phyloP scores from a whole-genome alignment of 2,888 invertebrate genomes.

The Mimas tiliae region DNA sequence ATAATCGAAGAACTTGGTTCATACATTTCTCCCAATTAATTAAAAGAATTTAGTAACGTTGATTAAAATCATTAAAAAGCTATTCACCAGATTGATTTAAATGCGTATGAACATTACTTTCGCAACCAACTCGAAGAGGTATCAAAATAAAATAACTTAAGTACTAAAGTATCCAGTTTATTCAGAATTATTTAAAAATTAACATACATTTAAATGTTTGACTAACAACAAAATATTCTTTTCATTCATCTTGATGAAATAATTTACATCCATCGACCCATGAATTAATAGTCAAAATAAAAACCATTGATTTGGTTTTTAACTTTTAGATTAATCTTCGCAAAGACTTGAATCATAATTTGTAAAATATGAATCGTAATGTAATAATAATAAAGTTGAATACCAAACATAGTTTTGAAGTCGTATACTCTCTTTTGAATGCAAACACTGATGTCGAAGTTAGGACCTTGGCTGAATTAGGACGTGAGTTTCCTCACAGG shows the following conservation, averaged over 20 bases:
- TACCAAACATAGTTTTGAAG: slow-evolving; percentile 31
- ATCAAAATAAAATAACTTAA: neutral
- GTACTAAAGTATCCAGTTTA: neutral
- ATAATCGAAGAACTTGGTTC: no score
- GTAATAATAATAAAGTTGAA: slow-evolving; percentile 24
- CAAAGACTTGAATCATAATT: neutral
- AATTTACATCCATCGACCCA: neutral
- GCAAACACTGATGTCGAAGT: slow-evolving; percentile 52
- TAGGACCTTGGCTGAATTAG: slow-evolving; percentile 81
- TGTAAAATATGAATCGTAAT: slow-evolving; percentile 27
- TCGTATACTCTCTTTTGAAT: slow-evolving; percentile 46
- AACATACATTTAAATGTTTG: neutral
- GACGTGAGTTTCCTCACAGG: slow-evolving; percentile 79
- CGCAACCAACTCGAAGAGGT: no score
- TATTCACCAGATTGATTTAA: no score
- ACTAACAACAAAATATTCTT: neutral
- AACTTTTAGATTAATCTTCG: slow-evolving; percentile 11
- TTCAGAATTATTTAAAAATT: neutral
- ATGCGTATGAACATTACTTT: no score
- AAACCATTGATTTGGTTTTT: slow-evolving; percentile 12
- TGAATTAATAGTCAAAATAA: slow-evolving; percentile 16
- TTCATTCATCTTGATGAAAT: neutral
- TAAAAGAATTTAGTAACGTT: no score
- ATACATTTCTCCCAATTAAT: no score
- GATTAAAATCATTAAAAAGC: no score